Evolutionary conservation across 2,888 invertebrate genomes (phyloP), one percentile per base, ranked within the genome.

Genomic region (Conistra vaccinii): DNA sequence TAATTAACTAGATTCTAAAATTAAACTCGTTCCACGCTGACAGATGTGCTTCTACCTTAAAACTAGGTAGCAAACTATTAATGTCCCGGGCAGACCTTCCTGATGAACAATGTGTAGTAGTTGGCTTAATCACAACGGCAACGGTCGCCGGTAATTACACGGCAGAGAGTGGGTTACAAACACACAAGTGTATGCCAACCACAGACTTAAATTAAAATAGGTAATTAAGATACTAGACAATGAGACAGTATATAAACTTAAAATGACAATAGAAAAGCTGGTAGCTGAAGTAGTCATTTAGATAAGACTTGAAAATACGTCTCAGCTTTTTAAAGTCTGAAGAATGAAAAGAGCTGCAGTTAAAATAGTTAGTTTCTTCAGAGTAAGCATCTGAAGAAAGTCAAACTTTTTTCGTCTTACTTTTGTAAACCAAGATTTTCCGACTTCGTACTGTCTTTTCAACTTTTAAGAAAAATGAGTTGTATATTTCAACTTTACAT

Each of bases 61-160:
- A 58, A 75, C 48, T 73, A 70, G 60, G 74, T 68, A 75, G 70
- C 68, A 66, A 62, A 51, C 66, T 71, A 75, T 82, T 82, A 80
- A 72, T 71, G 65, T 61, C 51, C 55, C 51, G 45, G 55, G 63
- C 76, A 73, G 58, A 66, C 66, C 65, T 70, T 61, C 67, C 51
- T 71, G 62, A 76, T 74, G 76, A 76, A 84, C 84, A 83, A 78
- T 76, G 78, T 74, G 39, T 48, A 60, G 69, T 77, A 74, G 78
- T 74, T 73, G 68, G 73, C 58, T 81, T 86, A 86, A 79, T 76
- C 73, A 75, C 73, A 60, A 67, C 66, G 42, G 42, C 51, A 53
- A 60, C 57, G 63, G 73, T 69, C 65, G 61, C 63, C 32, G n/a
- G 79, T 83, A 83, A 85, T 80, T 80, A 84, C 57, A 66, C 35